Evolutionary conservation across 1,140 invertebrate genomes (phyloP).

Genomic region (Bombyx mori): ASM3026992v2 NC_085116.1:8594501-8595000

Average conservation of each 20-base stretch:
- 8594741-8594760: conserved; percentile 82
- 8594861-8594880: conserved; percentile 80
- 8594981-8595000: conserved; percentile 84
- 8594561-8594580: conserved; percentile 26
- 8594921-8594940: conserved; percentile 84
- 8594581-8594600: conserved; percentile 4
- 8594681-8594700: conserved; percentile 84
- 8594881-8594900: conserved; percentile 86
- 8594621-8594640: conserved; percentile 7
- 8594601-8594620: too few relatives aligned
- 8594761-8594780: conserved; percentile 83
- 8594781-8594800: conserved; percentile 84
- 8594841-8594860: conserved; percentile 83
- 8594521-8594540: conserved; percentile 87
- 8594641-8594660: conserved; percentile 69
- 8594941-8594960: conserved; percentile 73
- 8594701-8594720: conserved; percentile 72
- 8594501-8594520: conserved; percentile 78
- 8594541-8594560: conserved; percentile 72
- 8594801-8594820: conserved; percentile 77
- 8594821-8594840: conserved; percentile 87
- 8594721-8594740: conserved; percentile 76
- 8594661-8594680: conserved; percentile 78
- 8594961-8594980: conserved; percentile 69
- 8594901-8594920: conserved; percentile 79